Percentiles rank a stretch among this genome's conserved stretches.
These are phyloP conservation scores for Ferrisia virgata DNA, from an alignment of 2,888 invertebrate genomes.

Conservation along the genomic window DNA sequence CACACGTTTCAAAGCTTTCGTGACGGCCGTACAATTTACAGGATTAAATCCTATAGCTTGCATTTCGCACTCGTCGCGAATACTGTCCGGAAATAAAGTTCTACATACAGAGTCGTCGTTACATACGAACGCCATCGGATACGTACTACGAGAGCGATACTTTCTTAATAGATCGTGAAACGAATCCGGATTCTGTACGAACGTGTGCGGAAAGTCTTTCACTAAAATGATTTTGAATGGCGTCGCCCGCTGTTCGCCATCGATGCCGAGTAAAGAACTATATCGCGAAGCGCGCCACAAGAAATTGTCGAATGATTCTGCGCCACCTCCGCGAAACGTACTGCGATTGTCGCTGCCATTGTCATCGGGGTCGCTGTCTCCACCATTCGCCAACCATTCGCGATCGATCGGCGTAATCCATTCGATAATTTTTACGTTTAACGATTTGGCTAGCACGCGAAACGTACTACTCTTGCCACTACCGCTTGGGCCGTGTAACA, in stretches of 20 bases:
- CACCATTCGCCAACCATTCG: conserved; percentile 54
- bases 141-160: conserved; percentile 20
- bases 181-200: conserved; percentile 46
- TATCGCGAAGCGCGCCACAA: conserved; percentile 75
- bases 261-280: conserved; percentile 48
- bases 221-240: conserved; percentile 47
- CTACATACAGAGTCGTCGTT: conserved; percentile 46
- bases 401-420: conserved; percentile 80
- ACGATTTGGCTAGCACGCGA: conserved; percentile 63
- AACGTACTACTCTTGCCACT: conserved; percentile 78
- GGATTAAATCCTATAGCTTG: conserved; percentile 47
- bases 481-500: conserved; percentile 80
- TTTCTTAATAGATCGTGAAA: conserved; percentile 47
- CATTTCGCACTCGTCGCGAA: conserved; percentile 41
- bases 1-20: conserved; percentile 44
- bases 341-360: conserved; percentile 34
- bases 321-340: neutral
- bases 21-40: conserved; percentile 43
- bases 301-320: conserved; percentile 65
- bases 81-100: conserved; percentile 42
- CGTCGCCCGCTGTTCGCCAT: neutral
- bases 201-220: conserved; percentile 48
- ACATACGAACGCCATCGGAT: conserved; percentile 47
- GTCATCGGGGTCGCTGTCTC: neutral
- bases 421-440: conserved; percentile 64